These are phyloP conservation scores for Protobothrops flavoviridis DNA, from an alignment of 2,113 vertebrate species.

Conservation along the genomic window DNA sequence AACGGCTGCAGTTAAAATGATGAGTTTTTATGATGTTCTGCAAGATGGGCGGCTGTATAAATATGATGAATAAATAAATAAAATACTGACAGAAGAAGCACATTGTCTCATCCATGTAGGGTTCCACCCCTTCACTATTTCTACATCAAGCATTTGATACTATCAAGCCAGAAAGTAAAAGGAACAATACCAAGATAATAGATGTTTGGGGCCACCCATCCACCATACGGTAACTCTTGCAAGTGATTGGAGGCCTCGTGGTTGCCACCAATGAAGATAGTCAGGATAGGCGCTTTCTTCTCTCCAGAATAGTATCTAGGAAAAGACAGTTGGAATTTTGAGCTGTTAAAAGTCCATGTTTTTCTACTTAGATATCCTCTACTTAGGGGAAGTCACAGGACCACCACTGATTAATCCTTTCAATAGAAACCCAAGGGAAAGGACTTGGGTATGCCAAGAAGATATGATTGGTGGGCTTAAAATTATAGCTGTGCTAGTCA, in stretches of 20 bases:
- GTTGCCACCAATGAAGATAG: conserved; percentile 96
- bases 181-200: conserved; percentile 87
- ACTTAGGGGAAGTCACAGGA: background rate
- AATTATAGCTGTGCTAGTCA: background rate
- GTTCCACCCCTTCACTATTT: background rate
- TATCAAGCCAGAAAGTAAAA: background rate
- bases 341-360: background rate
- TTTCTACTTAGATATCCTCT: background rate
- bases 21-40: background rate
- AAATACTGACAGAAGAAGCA: background rate
- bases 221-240: conserved; percentile 94
- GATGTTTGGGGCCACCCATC: conserved; percentile 97
- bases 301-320: conserved; percentile 89
- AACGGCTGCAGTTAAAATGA: background rate
- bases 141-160: background rate
- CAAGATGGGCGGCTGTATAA: background rate
- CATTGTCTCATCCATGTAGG: background rate
- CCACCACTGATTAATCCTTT: background rate
- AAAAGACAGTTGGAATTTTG: background rate
- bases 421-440: background rate
- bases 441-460: background rate
- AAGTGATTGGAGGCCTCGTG: conserved; percentile 95
- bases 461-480: background rate
- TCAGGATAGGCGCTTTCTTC: conserved; percentile 90
- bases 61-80: background rate